Base-by-base conservation (phyloP, 2,888 invertebrate species). In the Coecobrya sp. region DNA sequence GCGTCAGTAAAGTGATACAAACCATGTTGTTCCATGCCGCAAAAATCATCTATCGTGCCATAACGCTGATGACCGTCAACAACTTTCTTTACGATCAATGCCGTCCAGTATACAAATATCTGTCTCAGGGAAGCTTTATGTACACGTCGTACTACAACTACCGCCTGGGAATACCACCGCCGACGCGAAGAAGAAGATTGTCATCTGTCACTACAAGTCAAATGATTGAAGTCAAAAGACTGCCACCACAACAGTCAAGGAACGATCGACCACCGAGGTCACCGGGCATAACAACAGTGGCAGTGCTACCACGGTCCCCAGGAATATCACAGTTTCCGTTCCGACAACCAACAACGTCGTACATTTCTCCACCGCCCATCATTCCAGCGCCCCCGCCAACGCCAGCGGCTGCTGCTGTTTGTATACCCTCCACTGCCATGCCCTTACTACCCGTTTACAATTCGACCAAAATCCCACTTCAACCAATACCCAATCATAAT, bases 91-190 rank as follows among this genome's bases (percentile, higher is more conserved):
- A 87, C 65, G 94, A 94, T 86, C 52, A 93, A 84, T 93, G 93
- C 94, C 93, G 94, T 93, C 93, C 93, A 92, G 92, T 92, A 30
- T 87, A 92, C 86, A 92, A 86, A 86, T 93, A 88, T 92, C 82
- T 93, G 73, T 94, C 94, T 93, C 93, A 94, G 92, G 94, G 92
- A 94, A 93, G 93, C 88, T 94, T 49, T 84, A 91, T 93, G 89
- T 93, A 93, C 89, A 92, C 91, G 42, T 87, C 92, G 52, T 93
- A 93, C 87, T 93, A 93, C 73, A 91, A 93, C 76, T 92, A 85
- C 22, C 91, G 89, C 79, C 91, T 92, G 27, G 93, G 93, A 55
- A 92, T 92, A 55, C 92, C 92, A 87, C 93, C 89, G 36, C 93
- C 92, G 16, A 22, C 30, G 36, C 19, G 92, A 86, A 88, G 91